Evolutionary conservation across 2,113 vertebrate species (phyloP).

Genomic region (Fukomys damarensis): DNA sequence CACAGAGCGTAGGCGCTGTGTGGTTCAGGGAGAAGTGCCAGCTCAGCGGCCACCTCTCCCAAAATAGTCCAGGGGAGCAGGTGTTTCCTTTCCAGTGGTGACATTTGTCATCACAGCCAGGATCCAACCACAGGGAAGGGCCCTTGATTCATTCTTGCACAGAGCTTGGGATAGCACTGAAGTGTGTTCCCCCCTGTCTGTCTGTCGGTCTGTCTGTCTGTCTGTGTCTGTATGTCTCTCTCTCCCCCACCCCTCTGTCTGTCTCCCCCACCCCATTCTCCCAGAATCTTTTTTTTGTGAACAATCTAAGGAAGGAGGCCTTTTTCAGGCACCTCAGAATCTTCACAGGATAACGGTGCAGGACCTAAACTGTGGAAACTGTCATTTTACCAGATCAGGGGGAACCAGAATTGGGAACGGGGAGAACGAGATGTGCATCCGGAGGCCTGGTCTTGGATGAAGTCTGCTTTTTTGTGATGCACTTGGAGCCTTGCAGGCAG

Average conservation of each 20-base stretch:
- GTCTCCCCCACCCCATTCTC: not conserved
- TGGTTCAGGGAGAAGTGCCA: accelerated
- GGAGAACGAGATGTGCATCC: not conserved
- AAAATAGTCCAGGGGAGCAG: not conserved
- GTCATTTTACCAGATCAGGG: not conserved
- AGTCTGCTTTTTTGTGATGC: not conserved
- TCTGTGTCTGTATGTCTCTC: not conserved
- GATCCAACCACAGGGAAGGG: not conserved
- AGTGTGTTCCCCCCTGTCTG: too few species aligned
- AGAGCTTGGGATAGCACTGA: not conserved
- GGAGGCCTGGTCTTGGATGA: too few species aligned
- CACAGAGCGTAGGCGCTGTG: accelerated
- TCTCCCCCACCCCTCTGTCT: not conserved
- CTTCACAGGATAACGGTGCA: not conserved
- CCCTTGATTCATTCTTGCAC: not conserved
- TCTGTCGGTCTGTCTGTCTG: not conserved
- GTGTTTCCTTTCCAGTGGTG: not conserved
- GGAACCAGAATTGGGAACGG: not conserved
- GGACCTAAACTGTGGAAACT: not conserved
- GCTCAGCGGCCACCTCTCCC: not conserved
- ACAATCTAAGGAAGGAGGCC: not conserved
- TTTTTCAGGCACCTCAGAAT: not conserved
- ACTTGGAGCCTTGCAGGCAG: too few species aligned
- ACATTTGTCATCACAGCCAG: not conserved
- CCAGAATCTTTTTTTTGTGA: not conserved